A percentile compares a stretch with the other conserved stretches of the same genome.
These are phyloP conservation scores for Syngnathus scovelli DNA, from an alignment of 2,113 vertebrate genomes.

Conservation along the genomic window DNA sequence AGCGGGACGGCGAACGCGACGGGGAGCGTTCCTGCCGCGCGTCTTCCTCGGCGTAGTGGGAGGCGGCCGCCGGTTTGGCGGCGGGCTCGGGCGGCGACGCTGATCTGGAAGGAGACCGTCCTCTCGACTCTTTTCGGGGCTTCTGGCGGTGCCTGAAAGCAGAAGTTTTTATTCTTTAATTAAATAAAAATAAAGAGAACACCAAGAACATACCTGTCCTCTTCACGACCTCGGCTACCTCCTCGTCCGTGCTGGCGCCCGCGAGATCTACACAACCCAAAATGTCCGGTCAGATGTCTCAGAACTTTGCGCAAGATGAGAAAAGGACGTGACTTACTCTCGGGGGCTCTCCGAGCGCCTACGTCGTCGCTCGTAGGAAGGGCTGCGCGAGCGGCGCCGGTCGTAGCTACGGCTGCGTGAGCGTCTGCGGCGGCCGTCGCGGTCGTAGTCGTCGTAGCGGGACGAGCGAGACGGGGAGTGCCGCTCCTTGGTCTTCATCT, in stretches of 20 bases:
- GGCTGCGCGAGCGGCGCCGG: constrained; percentile 84
- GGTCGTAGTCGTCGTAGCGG: constrained; percentile 88
- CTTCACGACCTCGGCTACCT: constrained; percentile 90
- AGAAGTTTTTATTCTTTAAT: neutral
- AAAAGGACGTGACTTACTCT: constrained; percentile 77
- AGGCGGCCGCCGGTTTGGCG: constrained; percentile 74
- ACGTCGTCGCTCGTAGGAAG: constrained; percentile 85
- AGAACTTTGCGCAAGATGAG: neutral
- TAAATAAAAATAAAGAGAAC: too few relatives aligned
- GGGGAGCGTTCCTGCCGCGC: constrained; percentile 32
- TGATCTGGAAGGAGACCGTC: constrained; percentile 73
- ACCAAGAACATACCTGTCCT: constrained; percentile 76
- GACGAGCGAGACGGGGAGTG: constrained; percentile 86
- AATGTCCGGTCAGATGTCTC: neutral
- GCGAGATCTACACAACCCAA: constrained; percentile 61
- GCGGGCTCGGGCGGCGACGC: constrained; percentile 73
- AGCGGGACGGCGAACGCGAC: constrained; percentile 41
- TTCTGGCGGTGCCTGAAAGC: constrained; percentile 79
- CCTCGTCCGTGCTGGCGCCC: constrained; percentile 76
- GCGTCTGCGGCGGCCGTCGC: constrained; percentile 76
- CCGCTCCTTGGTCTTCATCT: constrained; percentile 96
- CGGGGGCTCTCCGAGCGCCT: constrained; percentile 86
- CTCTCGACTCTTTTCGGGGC: constrained; percentile 68
- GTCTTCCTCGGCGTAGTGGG: constrained; percentile 76
- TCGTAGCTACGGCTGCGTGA: constrained; percentile 93